These are phyloP conservation scores for Solea solea DNA, from an alignment of 2,113 vertebrate genomes.

Conservation along the genomic window DNA sequence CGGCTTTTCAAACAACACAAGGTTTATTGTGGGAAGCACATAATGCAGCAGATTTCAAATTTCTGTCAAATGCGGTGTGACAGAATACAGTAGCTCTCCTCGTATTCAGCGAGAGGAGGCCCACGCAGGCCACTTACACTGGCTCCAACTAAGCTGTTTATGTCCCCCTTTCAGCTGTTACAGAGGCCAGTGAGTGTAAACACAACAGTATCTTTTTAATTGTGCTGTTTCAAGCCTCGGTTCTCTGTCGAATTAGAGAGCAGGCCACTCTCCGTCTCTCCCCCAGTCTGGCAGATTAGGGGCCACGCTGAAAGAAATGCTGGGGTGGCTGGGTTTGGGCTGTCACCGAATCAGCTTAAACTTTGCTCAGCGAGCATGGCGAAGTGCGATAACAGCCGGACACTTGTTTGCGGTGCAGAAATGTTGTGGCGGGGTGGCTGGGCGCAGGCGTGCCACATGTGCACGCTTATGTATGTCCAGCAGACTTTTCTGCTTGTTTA, in stretches of 20 bases:
- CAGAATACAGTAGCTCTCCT: constrained; percentile 70
- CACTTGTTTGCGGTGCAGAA: constrained; percentile 74
- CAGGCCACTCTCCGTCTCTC: constrained; percentile 69
- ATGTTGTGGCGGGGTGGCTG: constrained; percentile 49
- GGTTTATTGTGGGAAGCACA: constrained; percentile 77
- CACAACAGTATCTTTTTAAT: constrained; percentile 84
- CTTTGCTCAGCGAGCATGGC: constrained; percentile 82
- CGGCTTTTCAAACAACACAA: constrained; percentile 82
- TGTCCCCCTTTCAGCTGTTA: constrained; percentile 83
- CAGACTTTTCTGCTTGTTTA: constrained; percentile 62
- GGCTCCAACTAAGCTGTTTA: constrained; percentile 82
- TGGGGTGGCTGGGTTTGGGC: constrained; percentile 76
- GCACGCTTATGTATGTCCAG: constrained; percentile 49
- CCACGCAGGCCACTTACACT: constrained; percentile 73
- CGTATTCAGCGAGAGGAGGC: constrained; percentile 64
- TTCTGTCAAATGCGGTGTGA: constrained; percentile 80
- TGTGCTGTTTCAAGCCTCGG: constrained; percentile 78
- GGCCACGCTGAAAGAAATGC: constrained; percentile 71
- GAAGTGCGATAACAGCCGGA: constrained; percentile 77
- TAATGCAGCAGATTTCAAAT: constrained; percentile 79
- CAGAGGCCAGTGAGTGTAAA: constrained; percentile 83
- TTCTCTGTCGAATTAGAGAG: constrained; percentile 79
- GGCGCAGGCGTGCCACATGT: constrained; percentile 34
- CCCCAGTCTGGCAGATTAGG: constrained; percentile 79
- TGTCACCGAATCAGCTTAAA: constrained; percentile 85